These are phyloP conservation scores for Chaetodon trifascialis DNA, from an alignment of 2,113 vertebrate genomes.

Conservation along the genomic window DNA sequence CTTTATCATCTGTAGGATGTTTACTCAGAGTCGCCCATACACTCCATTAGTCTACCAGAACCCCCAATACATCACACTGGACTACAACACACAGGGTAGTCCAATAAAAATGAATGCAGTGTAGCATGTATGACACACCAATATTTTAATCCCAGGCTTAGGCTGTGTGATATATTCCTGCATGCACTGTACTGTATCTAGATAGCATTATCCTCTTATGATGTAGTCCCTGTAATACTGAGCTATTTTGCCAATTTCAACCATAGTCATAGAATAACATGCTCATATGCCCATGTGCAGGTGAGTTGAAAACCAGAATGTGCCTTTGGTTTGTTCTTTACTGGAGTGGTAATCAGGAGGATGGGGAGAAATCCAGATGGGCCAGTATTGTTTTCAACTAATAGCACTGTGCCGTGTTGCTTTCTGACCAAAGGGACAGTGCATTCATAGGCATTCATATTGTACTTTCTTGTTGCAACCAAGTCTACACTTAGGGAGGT, in stretches of 20 bases:
- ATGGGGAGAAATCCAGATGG: not conserved
- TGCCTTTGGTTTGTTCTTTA: not conserved
- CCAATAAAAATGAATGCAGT: slow-evolving; percentile 60
- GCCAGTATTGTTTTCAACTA: not conserved
- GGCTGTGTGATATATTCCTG: slow-evolving; percentile 43
- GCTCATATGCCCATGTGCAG: not conserved
- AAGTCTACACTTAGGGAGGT: not conserved
- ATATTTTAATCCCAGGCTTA: slow-evolving; percentile 53
- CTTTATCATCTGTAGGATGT: slow-evolving; percentile 74
- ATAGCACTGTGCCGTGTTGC: not conserved
- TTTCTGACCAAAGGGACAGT: not conserved
- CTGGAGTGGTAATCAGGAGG: no score
- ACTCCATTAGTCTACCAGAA: slow-evolving; percentile 68
- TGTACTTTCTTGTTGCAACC: not conserved
- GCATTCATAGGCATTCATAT: not conserved
- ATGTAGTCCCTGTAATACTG: slow-evolving; percentile 7
- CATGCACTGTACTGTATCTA: not conserved
- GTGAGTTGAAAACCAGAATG: no score
- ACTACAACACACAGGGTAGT: slow-evolving; percentile 51
- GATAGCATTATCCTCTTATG: slow-evolving; percentile 11
- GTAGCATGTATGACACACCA: slow-evolving; percentile 51
- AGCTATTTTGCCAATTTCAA: slow-evolving; percentile 4
- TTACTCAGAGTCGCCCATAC: slow-evolving; percentile 67
- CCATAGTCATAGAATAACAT: not conserved
- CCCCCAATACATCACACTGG: slow-evolving; percentile 59